Evolutionary conservation across 1,140 invertebrate genomes (phyloP).

Genomic region (Phymastichus coffea): DNA sequence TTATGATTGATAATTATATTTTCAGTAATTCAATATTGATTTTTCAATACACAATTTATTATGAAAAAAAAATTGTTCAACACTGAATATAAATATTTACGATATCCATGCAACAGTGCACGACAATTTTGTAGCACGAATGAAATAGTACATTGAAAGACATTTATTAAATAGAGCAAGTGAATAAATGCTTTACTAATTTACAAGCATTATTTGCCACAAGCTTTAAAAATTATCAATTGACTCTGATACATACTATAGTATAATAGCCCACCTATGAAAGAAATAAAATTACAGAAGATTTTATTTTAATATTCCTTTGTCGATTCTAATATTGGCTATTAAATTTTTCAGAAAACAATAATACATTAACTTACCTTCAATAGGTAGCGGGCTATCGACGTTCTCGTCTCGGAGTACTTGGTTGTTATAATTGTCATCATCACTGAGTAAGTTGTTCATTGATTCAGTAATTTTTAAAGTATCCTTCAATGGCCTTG

Average conservation of each 20-base stretch:
- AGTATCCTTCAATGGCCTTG: constrained; percentile 54
- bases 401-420: constrained; percentile 39
- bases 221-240: constrained; percentile 41
- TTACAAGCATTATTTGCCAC: constrained; percentile 27
- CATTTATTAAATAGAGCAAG: not conserved
- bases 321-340: constrained; percentile 2
- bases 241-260: constrained; percentile 47
- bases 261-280: constrained; percentile 46
- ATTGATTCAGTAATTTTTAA: constrained; percentile 60
- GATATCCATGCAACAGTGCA: constrained; percentile 27
- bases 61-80: not conserved
- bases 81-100: not conserved
- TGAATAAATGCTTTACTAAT: constrained; percentile 3
- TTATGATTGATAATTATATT: no score
- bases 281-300: constrained; percentile 34
- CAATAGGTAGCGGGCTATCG: constrained; percentile 48
- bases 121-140: constrained; percentile 2
- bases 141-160: not conserved
- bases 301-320: constrained; percentile 22
- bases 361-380: constrained; percentile 39
- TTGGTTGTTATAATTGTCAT: constrained; percentile 39
- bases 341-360: not conserved
- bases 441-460: constrained; percentile 58
- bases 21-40: no score
- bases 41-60: no score